phyloP scores from a whole-genome alignment of 1,140 invertebrate species.

The Bombus picipes region DNA sequence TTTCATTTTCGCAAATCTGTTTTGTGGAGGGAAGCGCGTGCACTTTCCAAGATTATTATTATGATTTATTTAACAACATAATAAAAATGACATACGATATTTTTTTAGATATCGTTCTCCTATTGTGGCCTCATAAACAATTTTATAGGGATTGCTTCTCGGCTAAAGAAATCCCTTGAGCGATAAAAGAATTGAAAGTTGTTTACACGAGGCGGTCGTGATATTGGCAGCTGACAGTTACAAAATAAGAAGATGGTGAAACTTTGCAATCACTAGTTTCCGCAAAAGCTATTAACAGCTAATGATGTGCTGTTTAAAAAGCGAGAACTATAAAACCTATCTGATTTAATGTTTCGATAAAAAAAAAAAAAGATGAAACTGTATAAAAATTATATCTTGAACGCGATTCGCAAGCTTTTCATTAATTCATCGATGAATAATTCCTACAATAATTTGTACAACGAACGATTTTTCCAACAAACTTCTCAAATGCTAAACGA shows the following conservation, averaged over 20 bases:
- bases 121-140: not conserved
- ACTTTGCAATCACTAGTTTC: constrained; percentile 24
- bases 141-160: not conserved
- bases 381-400: not conserved
- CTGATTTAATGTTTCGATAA: not conserved
- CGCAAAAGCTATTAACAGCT: not conserved
- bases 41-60: not conserved
- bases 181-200: constrained; percentile 14
- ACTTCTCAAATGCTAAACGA: too few species aligned
- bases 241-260: constrained; percentile 20
- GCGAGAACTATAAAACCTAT: not conserved
- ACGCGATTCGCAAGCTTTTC: not conserved
- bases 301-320: constrained; percentile 6
- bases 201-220: constrained; percentile 1
- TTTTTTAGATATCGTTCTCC: not conserved
- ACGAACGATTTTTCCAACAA: too few species aligned
- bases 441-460: too few species aligned
- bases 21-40: not conserved
- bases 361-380: not conserved
- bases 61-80: not conserved
- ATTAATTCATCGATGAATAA: not conserved
- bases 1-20: not conserved
- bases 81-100: not conserved
- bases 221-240: constrained; percentile 36
- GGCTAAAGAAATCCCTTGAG: not conserved